Percentiles rank a stretch among this genome's conserved stretches.
Conservation (phyloP, 1,140 invertebrate genomes). For the Chironomus striatipennis region DNA sequence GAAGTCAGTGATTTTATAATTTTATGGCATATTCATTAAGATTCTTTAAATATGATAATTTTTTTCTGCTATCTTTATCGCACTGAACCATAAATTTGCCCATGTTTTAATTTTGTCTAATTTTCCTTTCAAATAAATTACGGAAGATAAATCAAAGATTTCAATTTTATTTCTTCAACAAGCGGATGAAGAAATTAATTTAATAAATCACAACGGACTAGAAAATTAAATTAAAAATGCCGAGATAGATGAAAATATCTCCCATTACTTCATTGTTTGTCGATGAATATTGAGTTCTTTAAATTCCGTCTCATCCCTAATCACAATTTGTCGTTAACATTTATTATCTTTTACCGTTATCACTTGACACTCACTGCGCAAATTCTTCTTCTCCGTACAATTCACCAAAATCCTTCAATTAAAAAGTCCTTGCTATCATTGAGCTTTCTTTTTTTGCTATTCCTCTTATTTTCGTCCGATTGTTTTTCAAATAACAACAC, state of each 20-base stretch:
- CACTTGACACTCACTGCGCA: slow-evolving; percentile 5
- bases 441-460: background rate
- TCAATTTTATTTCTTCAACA: too few relatives aligned
- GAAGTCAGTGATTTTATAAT: too few relatives aligned
- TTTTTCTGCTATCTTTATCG: too few relatives aligned
- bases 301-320: background rate
- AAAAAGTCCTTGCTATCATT: slow-evolving; percentile 7
- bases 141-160: too few relatives aligned
- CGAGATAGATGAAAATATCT: too few relatives aligned
- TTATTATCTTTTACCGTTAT: background rate
- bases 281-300: slow-evolving; percentile 9
- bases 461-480: background rate
- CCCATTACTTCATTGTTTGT: background rate
- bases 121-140: too few relatives aligned
- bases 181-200: background rate
- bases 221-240: too few relatives aligned
- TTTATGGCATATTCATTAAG: too few relatives aligned
- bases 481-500: background rate
- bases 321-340: background rate
- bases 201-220: background rate
- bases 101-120: too few relatives aligned
- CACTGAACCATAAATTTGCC: too few relatives aligned
- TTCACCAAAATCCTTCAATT: background rate
- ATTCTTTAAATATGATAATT: too few relatives aligned
- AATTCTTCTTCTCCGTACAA: background rate